Evolutionary conservation across 2,888 invertebrate genomes (phyloP), one percentile per base, ranked within the genome.

Genomic region (Schrankia costaestrigalis): DNA sequence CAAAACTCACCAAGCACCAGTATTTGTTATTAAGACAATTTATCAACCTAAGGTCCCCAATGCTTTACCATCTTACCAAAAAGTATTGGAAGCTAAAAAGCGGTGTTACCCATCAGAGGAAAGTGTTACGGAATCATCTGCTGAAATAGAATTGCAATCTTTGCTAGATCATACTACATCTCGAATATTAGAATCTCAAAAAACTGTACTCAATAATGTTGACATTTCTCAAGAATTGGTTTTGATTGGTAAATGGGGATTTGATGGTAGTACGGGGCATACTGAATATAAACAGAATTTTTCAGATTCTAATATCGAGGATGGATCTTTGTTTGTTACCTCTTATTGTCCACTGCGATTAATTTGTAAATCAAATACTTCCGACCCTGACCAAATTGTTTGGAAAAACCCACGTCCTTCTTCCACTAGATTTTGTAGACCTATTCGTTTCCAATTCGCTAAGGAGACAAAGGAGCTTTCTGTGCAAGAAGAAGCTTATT

Each of bases 201-300:
- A 34, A 30, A 26, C 33, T 8, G 10, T 39, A 26, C 30, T 39
- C 17, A 21, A 24, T 32, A 17, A 13, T 8, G 25, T 39, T 15
- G 30, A 39, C 11, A 18, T 23, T 11, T 8, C 19, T 5, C 12
- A 23, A 15, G 17, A 39, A 12, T 19, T 33, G n/a, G 11, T 15
- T 22, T 27, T 35, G 31, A 9, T 27, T 32, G 32, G 35, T 9
- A 35, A 41, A 18, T 41, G 41, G 41, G 32, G 32, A n/a, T n/a
- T n/a, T n/a, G n/a, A n/a, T n/a, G n/a, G n/a, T n/a, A n/a, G n/a
- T n/a, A n/a, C n/a, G n/a, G n/a, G 35, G 1, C 35, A 41, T 17
- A 29, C 31, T 29, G 31, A 40, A 28, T 40, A 40, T 9, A 40
- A 40, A n/a, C n/a, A 25, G 11, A 11, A 3, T 23, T 23, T 23